These are phyloP conservation scores for Dryomyza anilis DNA, from an alignment of 2,888 invertebrate species.

Conservation along the genomic window DNA sequence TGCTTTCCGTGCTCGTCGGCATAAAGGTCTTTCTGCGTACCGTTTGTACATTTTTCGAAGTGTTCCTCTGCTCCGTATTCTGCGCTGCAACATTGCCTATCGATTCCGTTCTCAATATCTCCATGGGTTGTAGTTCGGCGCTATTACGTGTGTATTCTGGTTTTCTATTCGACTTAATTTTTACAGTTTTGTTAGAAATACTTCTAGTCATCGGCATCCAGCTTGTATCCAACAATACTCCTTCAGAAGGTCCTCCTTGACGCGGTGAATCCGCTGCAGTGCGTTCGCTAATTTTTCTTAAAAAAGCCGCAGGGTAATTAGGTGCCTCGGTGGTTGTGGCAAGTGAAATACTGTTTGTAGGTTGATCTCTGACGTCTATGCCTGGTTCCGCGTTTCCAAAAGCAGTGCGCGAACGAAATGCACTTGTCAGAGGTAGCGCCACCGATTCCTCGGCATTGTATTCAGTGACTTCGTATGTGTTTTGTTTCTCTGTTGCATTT, in stretches of 20 bases:
- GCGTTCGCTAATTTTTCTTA: conserved; percentile 45
- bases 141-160: conserved; percentile 27
- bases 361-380: background rate
- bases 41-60: too few species aligned
- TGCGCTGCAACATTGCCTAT: too few species aligned
- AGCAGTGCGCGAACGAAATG: too few species aligned
- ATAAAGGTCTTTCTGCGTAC: background rate
- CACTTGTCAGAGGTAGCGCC: conserved; percentile 30
- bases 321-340: conserved; percentile 48
- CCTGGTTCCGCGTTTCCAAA: too few species aligned
- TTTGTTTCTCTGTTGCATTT: conserved; percentile 8
- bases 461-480: conserved; percentile 55
- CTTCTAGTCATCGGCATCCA: conserved; percentile 31
- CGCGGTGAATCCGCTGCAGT: background rate
- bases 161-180: conserved; percentile 34
- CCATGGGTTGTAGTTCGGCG: too few species aligned
- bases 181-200: background rate
- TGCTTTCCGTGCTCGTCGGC: conserved; percentile 33
- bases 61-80: background rate
- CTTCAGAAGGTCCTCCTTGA: too few species aligned
- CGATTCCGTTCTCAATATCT: too few species aligned
- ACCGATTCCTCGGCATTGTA: conserved; percentile 51
- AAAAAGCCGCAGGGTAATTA: conserved; percentile 52
- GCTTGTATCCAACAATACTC: too few species aligned
- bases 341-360: background rate